Evolutionary conservation across 1,140 invertebrate species (phyloP), one percentile per base, ranked within the genome.

Genomic region (Drosophila sp.): DNA sequence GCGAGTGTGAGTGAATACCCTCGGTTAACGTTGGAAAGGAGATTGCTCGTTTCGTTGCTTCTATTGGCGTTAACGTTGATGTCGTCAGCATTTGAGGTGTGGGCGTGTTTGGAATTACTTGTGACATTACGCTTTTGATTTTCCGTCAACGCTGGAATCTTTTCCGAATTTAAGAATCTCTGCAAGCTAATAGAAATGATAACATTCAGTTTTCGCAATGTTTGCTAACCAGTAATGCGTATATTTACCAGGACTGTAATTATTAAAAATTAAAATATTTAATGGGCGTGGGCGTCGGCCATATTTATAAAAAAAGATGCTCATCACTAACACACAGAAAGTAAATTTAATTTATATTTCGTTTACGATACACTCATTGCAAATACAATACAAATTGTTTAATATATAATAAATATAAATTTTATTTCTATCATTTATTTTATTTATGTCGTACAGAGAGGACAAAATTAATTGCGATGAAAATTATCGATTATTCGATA

Each of bases 11-110:
- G 36, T 86, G 75, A 48, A 66, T 57, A 29, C 65, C 74, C 36
- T 61, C 76, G 43, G 38, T 64, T 54, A 81, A 29, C 54, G 72
- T 64, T 41, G 82, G 62, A 67, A 89, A 87, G 51, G 72, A 58
- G 69, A 69, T 79, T 74, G 79, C 67, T 74, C 53, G 76, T 64
- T 87, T 89, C 70, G 74, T 64, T 56, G 76, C 36, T 51, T 89
- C 83, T 73, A 89, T 79, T 72, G 83, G 79, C 73, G 72, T 66
- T 77, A 77, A 66, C 75, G 74, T 80, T 89, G 83, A 89, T 89
- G 83, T 83, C 83, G 83, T 89, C 83, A 89, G 83, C 83, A 89
- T 89, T 89, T 89, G 83, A 67, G 83, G 79, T 77, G 83, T 89
- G 83, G 83, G 83, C 76, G 83, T 89, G 84, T 83, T 89, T 58